Base-by-base conservation (phyloP, 1,140 invertebrate species). In the Sminthurinus signatus region DNA sequence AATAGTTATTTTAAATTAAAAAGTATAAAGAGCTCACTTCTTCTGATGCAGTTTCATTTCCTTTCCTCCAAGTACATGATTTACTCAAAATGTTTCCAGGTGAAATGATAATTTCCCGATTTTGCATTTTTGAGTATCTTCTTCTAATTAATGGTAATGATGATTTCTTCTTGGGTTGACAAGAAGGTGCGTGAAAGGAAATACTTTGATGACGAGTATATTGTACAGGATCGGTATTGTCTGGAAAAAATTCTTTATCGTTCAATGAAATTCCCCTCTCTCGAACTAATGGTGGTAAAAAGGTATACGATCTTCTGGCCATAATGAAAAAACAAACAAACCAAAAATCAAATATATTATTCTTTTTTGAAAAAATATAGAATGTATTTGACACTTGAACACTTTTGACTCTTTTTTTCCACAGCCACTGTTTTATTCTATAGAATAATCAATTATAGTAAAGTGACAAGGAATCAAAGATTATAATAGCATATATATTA, bases 61-160 rank as follows among this genome's bases (percentile, higher is more conserved):
- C 68, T 55, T 70, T 70, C 21, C 48, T 42, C 55, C 63, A 62
- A 27, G 46, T 64, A 23, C 61, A 36, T n/a, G 48, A 14, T 42
- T 70, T 65, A 39, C 54, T 66, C 10, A 70, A 31, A 54, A 70
- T 65, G 44, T 70, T 70, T 19, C 69, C 69, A 1, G 69, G 56
- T 31, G 58, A 54, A 32, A 67, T 65, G 1, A 62, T 56, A 8
- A 70, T 28, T 52, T 67, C 64, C 23, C 58, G 23, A 36, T 39
- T 54, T 17, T 32, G 43, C 44, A 60, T 60, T 42, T 52, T 52
- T 23, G 8, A 14, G 32, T 8, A 36, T n/a, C n/a, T n/a, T n/a
- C n/a, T n/a, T n/a, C n/a, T n/a, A n/a, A n/a, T n/a, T n/a, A n/a
- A n/a, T n/a, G n/a, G n/a, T n/a, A n/a, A n/a, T n/a, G n/a, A n/a